A percentile compares a stretch with the other conserved stretches of the same genome.
Conservation (phyloP, 2,797 vertebrate species). For the Aselliscus stoliczkanus region DNA sequence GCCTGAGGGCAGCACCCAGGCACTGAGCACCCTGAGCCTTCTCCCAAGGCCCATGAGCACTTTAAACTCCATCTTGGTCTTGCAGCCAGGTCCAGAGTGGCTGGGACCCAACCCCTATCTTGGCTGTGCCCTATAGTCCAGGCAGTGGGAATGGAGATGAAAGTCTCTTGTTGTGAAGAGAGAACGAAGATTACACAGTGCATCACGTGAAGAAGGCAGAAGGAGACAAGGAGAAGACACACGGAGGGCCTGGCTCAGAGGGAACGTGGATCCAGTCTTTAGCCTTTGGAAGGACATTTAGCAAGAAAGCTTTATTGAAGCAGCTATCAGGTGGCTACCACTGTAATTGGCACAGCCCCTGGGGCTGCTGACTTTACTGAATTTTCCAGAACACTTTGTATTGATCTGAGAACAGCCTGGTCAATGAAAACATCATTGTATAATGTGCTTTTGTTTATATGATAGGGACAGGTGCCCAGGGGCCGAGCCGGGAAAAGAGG, state of each 20-base stretch:
- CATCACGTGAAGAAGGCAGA: neutral
- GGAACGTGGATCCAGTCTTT: rapidly evolving
- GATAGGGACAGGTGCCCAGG: neutral
- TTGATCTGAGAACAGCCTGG: neutral
- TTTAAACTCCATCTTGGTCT: neutral
- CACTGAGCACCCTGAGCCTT: neutral
- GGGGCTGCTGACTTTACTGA: neutral
- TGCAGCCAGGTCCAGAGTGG: too few species aligned
- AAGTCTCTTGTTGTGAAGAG: neutral
- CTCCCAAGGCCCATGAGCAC: neutral
- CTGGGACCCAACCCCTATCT: neutral
- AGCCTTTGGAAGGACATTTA: neutral
- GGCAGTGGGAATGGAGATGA: neutral
- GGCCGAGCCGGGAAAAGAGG: neutral
- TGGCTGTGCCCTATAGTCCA: neutral
- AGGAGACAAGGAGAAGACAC: rapidly evolving
- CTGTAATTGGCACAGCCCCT: rapidly evolving
- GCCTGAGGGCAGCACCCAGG: neutral
- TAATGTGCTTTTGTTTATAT: neutral
- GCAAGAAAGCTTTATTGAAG: neutral
- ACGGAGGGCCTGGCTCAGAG: neutral
- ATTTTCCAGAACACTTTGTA: neutral
- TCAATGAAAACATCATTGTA: neutral
- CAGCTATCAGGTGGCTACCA: neutral
- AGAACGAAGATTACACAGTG: neutral